Evolutionary conservation across 2,888 invertebrate species (phyloP).

Genomic region (Phengaris alcon): DNA sequence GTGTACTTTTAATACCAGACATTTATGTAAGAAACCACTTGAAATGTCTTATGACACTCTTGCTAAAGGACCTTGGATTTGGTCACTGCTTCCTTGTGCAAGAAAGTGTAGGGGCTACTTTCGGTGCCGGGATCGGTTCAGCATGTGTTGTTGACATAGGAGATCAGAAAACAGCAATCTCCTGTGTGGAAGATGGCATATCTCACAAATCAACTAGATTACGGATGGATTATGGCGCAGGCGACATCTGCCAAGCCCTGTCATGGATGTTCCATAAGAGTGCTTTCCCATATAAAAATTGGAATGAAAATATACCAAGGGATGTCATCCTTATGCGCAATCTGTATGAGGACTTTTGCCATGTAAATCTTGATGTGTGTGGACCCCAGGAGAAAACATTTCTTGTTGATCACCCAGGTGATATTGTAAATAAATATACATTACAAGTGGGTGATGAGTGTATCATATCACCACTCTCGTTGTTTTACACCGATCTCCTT

Average conservation of each 20-base stretch:
- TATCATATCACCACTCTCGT: conserved; percentile 91
- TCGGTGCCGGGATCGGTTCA: conserved; percentile 79
- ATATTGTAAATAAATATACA: conserved; percentile 84
- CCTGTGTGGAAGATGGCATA: conserved; percentile 97
- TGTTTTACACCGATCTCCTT: conserved; percentile 93
- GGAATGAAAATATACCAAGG: conserved; percentile 84
- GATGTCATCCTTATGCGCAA: conserved; percentile 90
- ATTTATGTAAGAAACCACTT: conserved; percentile 92
- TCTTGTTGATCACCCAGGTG: conserved; percentile 84
- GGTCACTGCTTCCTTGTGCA: conserved; percentile 91
- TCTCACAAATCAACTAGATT: conserved; percentile 92
- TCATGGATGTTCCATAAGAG: conserved; percentile 93
- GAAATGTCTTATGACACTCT: conserved; percentile 88
- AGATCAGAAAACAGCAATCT: conserved; percentile 96
- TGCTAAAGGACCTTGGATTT: conserved; percentile 90
- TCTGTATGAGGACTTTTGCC: conserved; percentile 93
- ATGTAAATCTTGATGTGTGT: conserved; percentile 92
- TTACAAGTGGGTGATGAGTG: conserved; percentile 94
- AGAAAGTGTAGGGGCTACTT: conserved; percentile 79
- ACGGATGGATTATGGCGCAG: conserved; percentile 92
- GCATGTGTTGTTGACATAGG: conserved; percentile 98
- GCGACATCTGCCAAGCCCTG: conserved; percentile 93
- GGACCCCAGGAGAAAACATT: conserved; percentile 92
- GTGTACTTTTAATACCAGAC: conserved; percentile 93
- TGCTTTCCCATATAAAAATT: conserved; percentile 92